These are phyloP conservation scores for Helleia helle DNA, from an alignment of 2,888 invertebrate genomes.

Conservation along the genomic window DNA sequence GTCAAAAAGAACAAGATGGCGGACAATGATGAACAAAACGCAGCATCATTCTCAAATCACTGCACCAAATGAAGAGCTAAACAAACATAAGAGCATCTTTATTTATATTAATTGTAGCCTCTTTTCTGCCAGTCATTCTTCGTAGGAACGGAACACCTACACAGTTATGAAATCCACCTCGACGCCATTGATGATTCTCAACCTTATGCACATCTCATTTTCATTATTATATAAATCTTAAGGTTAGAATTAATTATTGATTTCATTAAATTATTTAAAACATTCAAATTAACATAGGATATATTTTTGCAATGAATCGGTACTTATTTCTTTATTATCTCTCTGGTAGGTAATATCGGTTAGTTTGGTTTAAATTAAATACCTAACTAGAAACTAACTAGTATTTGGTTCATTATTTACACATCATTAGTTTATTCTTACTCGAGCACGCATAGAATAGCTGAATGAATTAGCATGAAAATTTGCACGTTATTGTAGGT, in stretches of 20 bases:
- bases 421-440: too few species aligned
- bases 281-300: too few species aligned
- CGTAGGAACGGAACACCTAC: constrained; percentile 66
- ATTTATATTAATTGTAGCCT: constrained; percentile 62
- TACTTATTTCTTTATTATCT: too few species aligned
- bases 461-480: too few species aligned
- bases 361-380: too few species aligned
- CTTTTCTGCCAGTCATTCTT: constrained; percentile 55
- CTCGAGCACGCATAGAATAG: too few species aligned
- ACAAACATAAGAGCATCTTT: constrained; percentile 61
- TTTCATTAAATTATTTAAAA: background rate
- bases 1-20: constrained; percentile 16
- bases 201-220: constrained; percentile 17
- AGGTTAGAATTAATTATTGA: background rate
- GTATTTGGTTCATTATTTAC: too few species aligned
- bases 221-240: too few species aligned
- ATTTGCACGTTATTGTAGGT: too few species aligned
- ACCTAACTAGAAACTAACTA: too few species aligned
- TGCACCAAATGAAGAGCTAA: constrained; percentile 66
- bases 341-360: too few species aligned
- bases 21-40: constrained; percentile 23
- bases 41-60: constrained; percentile 36
- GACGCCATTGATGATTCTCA: constrained; percentile 18
- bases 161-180: constrained; percentile 27
- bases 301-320: too few species aligned